Conservation (phyloP, 2,888 invertebrate genomes). For the Ophioninae sp. region DNA sequence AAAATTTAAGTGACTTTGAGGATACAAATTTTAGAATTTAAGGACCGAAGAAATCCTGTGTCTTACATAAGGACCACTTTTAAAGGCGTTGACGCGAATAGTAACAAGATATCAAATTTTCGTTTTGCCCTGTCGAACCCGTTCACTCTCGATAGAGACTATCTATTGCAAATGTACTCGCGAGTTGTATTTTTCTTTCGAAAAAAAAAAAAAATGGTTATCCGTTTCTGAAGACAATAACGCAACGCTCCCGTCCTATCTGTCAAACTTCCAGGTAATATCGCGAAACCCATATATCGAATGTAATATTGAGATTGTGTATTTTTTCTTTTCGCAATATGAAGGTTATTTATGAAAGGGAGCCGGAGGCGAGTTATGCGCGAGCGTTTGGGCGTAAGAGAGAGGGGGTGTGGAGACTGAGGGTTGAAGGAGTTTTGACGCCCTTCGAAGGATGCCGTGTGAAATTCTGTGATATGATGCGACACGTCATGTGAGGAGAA, state of each 20-base stretch:
- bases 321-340: slow-evolving; percentile 73
- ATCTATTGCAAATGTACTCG: not conserved
- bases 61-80: no score
- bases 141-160: not conserved
- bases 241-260: slow-evolving; percentile 74
- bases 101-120: not conserved
- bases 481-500: slow-evolving; percentile 72
- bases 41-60: no score
- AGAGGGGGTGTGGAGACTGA: slow-evolving; percentile 14
- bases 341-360: slow-evolving; percentile 80
- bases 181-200: slow-evolving; percentile 64
- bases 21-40: no score
- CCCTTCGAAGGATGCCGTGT: slow-evolving; percentile 45
- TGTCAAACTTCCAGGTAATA: slow-evolving; percentile 79
- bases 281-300: slow-evolving; percentile 74
- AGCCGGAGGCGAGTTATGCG: slow-evolving; percentile 72
- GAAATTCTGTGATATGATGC: slow-evolving; percentile 72
- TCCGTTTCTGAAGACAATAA: slow-evolving; percentile 80
- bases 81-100: no score
- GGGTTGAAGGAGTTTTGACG: slow-evolving; percentile 36
- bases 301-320: slow-evolving; percentile 80
- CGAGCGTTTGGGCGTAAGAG: slow-evolving; percentile 7
- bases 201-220: slow-evolving; percentile 78
- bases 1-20: no score
- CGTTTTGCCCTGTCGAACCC: not conserved